phyloP scores from a whole-genome alignment of 2,113 vertebrate species.

The Spizaetus ornatus region DNA sequence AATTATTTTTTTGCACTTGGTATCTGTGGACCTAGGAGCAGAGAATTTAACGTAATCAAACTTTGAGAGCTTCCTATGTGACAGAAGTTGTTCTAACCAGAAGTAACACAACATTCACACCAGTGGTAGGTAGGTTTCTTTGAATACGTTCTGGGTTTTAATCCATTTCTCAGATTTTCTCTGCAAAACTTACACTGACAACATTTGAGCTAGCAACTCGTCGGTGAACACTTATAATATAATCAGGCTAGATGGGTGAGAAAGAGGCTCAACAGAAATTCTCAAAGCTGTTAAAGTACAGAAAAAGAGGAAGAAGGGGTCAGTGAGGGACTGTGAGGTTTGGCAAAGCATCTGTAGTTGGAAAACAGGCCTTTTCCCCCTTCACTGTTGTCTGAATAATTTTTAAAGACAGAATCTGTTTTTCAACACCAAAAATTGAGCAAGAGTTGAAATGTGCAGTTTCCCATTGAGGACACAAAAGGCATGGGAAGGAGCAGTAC shows the following conservation, averaged over 20 bases:
- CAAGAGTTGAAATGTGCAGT: neutral
- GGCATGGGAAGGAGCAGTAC: neutral
- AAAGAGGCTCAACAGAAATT: slow-evolving; percentile 43
- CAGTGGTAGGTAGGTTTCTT: neutral
- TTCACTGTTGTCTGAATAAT: neutral
- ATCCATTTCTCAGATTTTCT: neutral
- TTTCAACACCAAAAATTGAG: neutral
- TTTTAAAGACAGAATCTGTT: neutral
- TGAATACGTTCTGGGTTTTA: neutral
- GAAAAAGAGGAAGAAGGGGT: slow-evolving; percentile 34
- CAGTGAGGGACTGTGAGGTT: slow-evolving; percentile 53
- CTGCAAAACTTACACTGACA: neutral
- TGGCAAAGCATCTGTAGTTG: slow-evolving; percentile 47
- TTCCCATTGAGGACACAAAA: neutral
- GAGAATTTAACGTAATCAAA: neutral
- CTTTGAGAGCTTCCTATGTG: neutral
- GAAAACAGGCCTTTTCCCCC: slow-evolving; percentile 12
- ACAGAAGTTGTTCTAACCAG: neutral
- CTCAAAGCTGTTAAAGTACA: slow-evolving; percentile 14
- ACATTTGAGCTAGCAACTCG: neutral
- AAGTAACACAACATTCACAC: neutral
- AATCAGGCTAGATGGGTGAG: slow-evolving; percentile 12
- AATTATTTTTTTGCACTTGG: neutral
- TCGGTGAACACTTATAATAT: neutral
- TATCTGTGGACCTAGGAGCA: neutral